Evolutionary conservation across 2,888 invertebrate species (phyloP).

Genomic region (Platerodrilus igneus): DNA sequence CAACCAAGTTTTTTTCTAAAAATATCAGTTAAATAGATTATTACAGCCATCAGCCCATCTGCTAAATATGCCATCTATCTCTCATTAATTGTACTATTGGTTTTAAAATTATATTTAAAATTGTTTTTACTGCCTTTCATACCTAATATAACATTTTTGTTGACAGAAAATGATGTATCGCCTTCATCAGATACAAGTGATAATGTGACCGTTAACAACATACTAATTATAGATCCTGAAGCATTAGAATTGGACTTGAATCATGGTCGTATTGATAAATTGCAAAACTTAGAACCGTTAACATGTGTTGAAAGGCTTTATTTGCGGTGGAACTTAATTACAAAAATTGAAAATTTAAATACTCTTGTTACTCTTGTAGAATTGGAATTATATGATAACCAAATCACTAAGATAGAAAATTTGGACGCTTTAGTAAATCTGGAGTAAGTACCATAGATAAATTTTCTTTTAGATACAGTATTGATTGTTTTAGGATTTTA

Average conservation of each 20-base stretch:
- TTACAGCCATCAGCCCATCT: too few species aligned
- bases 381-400: slow-evolving; percentile 95
- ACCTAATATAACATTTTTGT: too few species aligned
- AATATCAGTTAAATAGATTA: too few species aligned
- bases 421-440: slow-evolving; percentile 81
- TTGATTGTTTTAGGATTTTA: slow-evolving; percentile 61
- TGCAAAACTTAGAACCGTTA: slow-evolving; percentile 78
- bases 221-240: slow-evolving; percentile 62
- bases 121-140: too few species aligned
- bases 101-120: too few species aligned
- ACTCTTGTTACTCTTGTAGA: slow-evolving; percentile 74
- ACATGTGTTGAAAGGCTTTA: slow-evolving; percentile 73
- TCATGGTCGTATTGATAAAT: slow-evolving; percentile 78
- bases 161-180: too few species aligned
- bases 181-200: too few species aligned
- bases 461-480: slow-evolving; percentile 6
- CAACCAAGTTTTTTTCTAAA: too few species aligned
- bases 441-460: slow-evolving; percentile 59
- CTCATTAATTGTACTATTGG: too few species aligned
- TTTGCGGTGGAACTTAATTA: slow-evolving; percentile 92
- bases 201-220: slow-evolving; percentile 52
- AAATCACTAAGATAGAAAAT: slow-evolving; percentile 88
- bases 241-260: slow-evolving; percentile 79
- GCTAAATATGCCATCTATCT: too few species aligned
- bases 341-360: slow-evolving; percentile 84